A percentile compares a stretch with the other conserved stretches of the same genome.
Evolutionary conservation across 2,797 vertebrate species (phyloP).

Genomic region (Schizothorax lantsangensis): DNA sequence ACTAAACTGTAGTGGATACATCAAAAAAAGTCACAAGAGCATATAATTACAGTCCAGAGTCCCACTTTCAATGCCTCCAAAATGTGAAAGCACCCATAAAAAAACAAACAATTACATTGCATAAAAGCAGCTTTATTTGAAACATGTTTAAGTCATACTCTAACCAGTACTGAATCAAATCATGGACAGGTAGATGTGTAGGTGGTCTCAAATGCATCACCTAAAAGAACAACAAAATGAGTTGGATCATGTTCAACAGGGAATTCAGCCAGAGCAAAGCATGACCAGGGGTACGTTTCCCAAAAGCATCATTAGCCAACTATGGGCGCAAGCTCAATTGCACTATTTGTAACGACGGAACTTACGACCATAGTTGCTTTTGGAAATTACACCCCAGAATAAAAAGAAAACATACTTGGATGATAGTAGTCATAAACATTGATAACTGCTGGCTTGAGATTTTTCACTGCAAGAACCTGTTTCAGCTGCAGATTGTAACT

Average conservation of each 20-base stretch:
- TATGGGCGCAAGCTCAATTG: too few relatives aligned
- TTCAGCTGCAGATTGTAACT: neutral
- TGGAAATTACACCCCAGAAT: too few relatives aligned
- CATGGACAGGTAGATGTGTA: neutral
- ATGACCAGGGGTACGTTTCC: neutral
- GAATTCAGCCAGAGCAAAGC: neutral
- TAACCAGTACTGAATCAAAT: neutral
- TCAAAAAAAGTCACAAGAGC: too few relatives aligned
- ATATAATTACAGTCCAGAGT: too few relatives aligned
- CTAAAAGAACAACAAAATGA: neutral
- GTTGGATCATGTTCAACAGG: neutral
- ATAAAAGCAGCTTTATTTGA: neutral
- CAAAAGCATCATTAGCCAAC: too few relatives aligned
- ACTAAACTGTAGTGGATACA: too few relatives aligned
- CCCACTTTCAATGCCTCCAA: too few relatives aligned
- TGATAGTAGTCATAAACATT: slow-evolving; percentile 1
- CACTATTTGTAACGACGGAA: too few relatives aligned
- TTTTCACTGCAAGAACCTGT: neutral
- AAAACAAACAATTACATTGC: too few relatives aligned
- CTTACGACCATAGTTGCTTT: too few relatives aligned
- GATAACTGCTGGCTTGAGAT: neutral
- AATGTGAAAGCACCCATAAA: too few relatives aligned
- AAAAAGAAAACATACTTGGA: neutral
- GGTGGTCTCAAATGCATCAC: neutral
- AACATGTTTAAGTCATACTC: neutral